A percentile compares a stretch with the other conserved stretches of the same genome.
phyloP scores from a whole-genome alignment of 1,140 invertebrate genomes.

The Microvelia longipes region DNA sequence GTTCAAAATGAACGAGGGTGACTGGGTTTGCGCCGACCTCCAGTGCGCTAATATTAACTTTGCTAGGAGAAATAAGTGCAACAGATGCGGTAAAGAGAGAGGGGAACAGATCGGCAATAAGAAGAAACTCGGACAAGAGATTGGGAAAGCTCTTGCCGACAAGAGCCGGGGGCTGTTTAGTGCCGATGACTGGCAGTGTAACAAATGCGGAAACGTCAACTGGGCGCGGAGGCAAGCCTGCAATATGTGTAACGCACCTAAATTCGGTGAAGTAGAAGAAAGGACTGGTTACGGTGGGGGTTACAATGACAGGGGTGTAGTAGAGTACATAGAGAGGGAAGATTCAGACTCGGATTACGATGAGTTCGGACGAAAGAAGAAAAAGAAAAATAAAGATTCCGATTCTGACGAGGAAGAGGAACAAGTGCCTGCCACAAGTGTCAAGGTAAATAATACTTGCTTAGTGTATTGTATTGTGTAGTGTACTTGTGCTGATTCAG shows the following conservation, averaged over 20 bases:
- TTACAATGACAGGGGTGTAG: constrained; percentile 83
- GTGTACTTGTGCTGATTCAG: no score
- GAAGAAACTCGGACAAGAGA: constrained; percentile 89
- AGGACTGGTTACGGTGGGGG: constrained; percentile 52
- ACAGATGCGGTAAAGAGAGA: constrained; percentile 68
- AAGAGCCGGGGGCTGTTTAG: constrained; percentile 95
- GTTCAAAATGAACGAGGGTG: constrained; percentile 31
- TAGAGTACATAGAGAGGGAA: constrained; percentile 79
- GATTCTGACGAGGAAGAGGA: not conserved
- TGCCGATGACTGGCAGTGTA: constrained; percentile 99
- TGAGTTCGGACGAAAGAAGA: constrained; percentile 35
- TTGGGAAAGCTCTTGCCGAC: constrained; percentile 93
- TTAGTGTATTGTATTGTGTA: no score
- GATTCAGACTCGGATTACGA: constrained; percentile 88
- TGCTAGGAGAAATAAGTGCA: constrained; percentile 73
- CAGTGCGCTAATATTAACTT: constrained; percentile 84
- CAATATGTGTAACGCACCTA: constrained; percentile 97
- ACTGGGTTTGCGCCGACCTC: constrained; percentile 39
- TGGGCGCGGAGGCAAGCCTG: constrained; percentile 93
- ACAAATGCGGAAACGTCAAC: constrained; percentile 98
- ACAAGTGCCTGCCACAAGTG: no score
- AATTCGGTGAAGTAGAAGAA: constrained; percentile 78
- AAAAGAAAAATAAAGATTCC: constrained; percentile 14
- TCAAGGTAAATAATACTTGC: no score
- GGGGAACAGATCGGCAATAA: constrained; percentile 40